A percentile compares a stretch with the other conserved stretches of the same genome.
phyloP scores from a whole-genome alignment of 2,888 invertebrate genomes.

The Rutpela maculata region DNA sequence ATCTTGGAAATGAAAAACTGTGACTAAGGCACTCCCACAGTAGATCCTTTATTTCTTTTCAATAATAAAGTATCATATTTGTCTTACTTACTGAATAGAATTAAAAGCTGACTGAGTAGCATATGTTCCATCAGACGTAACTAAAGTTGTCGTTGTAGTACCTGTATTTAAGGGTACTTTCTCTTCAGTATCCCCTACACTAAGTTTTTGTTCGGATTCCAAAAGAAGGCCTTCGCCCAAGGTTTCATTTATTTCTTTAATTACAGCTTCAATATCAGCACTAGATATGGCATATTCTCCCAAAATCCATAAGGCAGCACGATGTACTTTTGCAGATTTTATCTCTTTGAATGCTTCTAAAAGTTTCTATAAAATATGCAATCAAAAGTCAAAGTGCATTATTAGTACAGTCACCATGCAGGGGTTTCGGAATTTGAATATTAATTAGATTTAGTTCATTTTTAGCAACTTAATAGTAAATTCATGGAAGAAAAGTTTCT shows the following conservation, averaged over 20 bases:
- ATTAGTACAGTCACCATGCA: no score
- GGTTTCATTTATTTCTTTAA: constrained; percentile 80
- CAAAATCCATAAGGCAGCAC: constrained; percentile 97
- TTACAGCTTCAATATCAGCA: constrained; percentile 86
- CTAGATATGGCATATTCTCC: constrained; percentile 94
- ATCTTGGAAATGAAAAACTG: no score
- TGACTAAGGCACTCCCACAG: not conserved
- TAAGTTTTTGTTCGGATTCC: constrained; percentile 82
- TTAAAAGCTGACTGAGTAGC: constrained; percentile 98
- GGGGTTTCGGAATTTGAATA: no score
- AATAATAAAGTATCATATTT: not conserved
- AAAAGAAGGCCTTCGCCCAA: constrained; percentile 83
- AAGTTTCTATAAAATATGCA: constrained; percentile 75
- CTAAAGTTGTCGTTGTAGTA: constrained; percentile 77
- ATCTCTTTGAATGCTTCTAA: constrained; percentile 91
- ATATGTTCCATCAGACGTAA: constrained; percentile 99
- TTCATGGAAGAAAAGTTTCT: no score
- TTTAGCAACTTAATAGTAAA: no score
- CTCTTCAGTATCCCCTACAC: constrained; percentile 83
- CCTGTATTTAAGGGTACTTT: constrained; percentile 63
- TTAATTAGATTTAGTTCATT: no score
- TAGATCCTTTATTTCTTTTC: not conserved
- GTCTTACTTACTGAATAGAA: constrained; percentile 80
- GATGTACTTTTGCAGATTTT: constrained; percentile 92
- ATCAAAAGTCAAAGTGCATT: no score